A percentile compares a stretch with the other conserved stretches of the same genome.
phyloP scores from a whole-genome alignment of 2,888 invertebrate genomes.

The Lithophane socia region DNA sequence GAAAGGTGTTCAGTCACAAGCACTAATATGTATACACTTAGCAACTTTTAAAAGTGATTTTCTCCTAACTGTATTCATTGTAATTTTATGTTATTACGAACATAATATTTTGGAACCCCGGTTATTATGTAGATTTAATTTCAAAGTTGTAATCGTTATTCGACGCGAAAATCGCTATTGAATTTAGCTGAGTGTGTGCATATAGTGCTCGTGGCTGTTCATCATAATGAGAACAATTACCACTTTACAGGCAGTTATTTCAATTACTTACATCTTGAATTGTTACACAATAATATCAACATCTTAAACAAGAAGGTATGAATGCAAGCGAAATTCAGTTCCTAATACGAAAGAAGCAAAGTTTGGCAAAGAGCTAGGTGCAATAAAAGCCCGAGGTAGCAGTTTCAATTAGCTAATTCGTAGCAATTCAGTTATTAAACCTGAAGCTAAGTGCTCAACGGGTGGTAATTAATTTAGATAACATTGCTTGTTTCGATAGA shows the following conservation, averaged over 20 bases:
- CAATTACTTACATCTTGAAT: background rate
- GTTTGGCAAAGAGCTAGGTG: conserved; percentile 18
- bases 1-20: background rate
- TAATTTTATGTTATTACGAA: too few species aligned
- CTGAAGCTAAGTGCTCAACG: conserved; percentile 46
- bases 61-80: too few species aligned
- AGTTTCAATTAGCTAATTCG: conserved; percentile 53
- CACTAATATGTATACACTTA: too few species aligned
- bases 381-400: conserved; percentile 21
- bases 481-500: conserved; percentile 15
- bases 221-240: background rate
- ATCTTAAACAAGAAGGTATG: background rate
- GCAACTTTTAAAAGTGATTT: too few species aligned
- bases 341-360: background rate
- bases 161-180: too few species aligned
- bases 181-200: too few species aligned
- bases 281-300: background rate
- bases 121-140: too few species aligned
- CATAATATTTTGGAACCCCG: too few species aligned
- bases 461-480: conserved; percentile 38
- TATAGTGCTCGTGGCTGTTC: background rate
- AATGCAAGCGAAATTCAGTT: background rate
- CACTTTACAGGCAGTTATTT: background rate
- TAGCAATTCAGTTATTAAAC: conserved; percentile 41
- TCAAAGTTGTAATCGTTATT: too few species aligned